A percentile compares a stretch with the other conserved stretches of the same genome.
phyloP scores from a whole-genome alignment of 2,113 vertebrate genomes.

The Heptranchias perlo region DNA sequence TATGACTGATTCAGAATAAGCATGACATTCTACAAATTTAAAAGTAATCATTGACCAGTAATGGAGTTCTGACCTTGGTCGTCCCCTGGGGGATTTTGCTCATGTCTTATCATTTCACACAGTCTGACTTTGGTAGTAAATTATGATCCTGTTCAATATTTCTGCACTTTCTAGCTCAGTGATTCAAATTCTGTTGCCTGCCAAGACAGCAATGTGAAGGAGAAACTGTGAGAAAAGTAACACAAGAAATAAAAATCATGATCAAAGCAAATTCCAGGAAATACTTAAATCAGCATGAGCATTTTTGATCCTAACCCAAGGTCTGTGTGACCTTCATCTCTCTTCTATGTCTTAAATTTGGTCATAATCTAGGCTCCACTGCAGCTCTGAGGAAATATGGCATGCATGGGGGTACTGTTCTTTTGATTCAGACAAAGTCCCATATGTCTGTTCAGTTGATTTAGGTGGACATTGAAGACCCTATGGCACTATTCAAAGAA shows the following conservation, averaged over 20 bases:
- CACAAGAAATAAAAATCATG: neutral
- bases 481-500: neutral
- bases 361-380: too few relatives aligned
- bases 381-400: neutral
- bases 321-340: neutral
- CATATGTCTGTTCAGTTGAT: neutral
- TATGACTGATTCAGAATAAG: neutral
- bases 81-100: slow-evolving; percentile 5
- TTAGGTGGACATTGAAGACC: neutral
- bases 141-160: slow-evolving; percentile 30
- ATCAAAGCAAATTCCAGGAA: neutral
- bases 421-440: neutral
- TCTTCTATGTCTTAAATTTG: neutral
- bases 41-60: slow-evolving; percentile 29
- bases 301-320: neutral
- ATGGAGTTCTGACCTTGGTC: slow-evolving; percentile 13
- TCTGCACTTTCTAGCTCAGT: neutral
- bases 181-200: neutral
- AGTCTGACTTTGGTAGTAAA: neutral
- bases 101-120: slow-evolving; percentile 18
- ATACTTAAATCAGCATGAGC: too few relatives aligned
- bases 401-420: neutral
- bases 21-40: slow-evolving; percentile 9
- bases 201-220: neutral
- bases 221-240: neutral